phyloP scores from a whole-genome alignment of 2,888 invertebrate genomes.

The Rugalucina vietnamica region DNA sequence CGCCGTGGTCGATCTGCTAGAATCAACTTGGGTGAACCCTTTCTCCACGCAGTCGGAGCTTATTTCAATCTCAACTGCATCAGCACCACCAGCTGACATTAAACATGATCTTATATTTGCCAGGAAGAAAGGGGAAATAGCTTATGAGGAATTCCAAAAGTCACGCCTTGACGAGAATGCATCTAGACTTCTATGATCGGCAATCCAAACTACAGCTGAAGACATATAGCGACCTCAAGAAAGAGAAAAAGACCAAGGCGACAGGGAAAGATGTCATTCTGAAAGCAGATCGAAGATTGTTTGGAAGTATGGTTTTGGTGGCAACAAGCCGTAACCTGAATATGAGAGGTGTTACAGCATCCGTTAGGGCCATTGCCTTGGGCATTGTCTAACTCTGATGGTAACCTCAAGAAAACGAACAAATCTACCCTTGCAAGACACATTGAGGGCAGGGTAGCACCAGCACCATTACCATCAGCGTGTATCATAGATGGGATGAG shows the following conservation, averaged over 20 bases:
- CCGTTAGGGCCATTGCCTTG: slow-evolving; percentile 48
- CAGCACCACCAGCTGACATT: neutral
- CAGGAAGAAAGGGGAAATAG: neutral
- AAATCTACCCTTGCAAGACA: slow-evolving; percentile 39
- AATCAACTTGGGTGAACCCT: slow-evolving; percentile 45
- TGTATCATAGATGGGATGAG: slow-evolving; percentile 46
- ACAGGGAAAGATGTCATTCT: slow-evolving; percentile 28
- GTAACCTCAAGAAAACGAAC: slow-evolving; percentile 46
- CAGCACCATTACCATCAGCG: slow-evolving; percentile 35
- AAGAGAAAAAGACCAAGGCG: neutral
- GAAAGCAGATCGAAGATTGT: slow-evolving; percentile 38
- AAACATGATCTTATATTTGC: neutral
- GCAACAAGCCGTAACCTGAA: slow-evolving; percentile 38
- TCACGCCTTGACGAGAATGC: slow-evolving; percentile 20
- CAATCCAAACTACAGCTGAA: slow-evolving; percentile 50
- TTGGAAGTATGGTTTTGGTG: slow-evolving; percentile 45
- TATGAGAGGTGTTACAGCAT: slow-evolving; percentile 45
- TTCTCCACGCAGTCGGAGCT: slow-evolving; percentile 16
- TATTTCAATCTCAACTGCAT: neutral
- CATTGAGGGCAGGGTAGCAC: slow-evolving; percentile 33
- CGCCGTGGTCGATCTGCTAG: slow-evolving; percentile 23
- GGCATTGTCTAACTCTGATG: too few relatives aligned
- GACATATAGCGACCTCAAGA: slow-evolving; percentile 32
- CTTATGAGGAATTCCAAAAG: neutral
- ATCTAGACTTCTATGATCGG: slow-evolving; percentile 39